Evolutionary conservation across 2,113 vertebrate genomes (phyloP), one percentile per base, ranked within the genome.

Genomic region (Morone saxatilis): DNA sequence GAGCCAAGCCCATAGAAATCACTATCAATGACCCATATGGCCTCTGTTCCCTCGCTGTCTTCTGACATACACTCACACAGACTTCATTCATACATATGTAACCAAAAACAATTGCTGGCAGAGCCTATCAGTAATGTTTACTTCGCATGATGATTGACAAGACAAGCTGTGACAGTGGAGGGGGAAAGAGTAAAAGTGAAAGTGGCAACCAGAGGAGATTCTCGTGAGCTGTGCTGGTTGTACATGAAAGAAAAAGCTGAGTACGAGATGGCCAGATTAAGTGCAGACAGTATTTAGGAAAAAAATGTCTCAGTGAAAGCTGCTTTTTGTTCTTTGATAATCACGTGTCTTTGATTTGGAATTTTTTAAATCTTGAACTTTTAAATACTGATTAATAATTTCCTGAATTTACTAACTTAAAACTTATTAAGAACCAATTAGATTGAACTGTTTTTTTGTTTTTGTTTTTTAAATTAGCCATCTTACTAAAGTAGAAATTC

Each of bases 91-190:
- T 25, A 76, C 63, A 76, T 40, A 40, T 85, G 71, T 60, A 78
- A 71, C 53, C 14, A 45, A 16, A 71, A 86, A 91, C 76, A 86
- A 89, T 79, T 40, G 56, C 73, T 83, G 79, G 80, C 63, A 9
- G 67, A 59, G 57, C n/a, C 43, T 36, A 22, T 88, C 79, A 81
- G 71, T 38, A 56, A 62, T 80, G 81, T 75, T 84, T 74, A 48
- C 38, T 74, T 65, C 47, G 36, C 14, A 13, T 12, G 40, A 13
- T 81, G 79, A 78, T 68, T 80, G 59, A 83, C 76, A 59, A 66
- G 76, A 80, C 9, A 0, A 60, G 68, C 25, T 72, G 38, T 65
- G 71, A 62, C 73, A 61, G 67, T 0, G 7, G 40, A 22, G 36
- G 9, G 1, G 47, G 20, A 11, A 4, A 13, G 31, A 31, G 57